phyloP scores from a whole-genome alignment of 1,140 invertebrate genomes.

The Monochamus saltuarius region DNA sequence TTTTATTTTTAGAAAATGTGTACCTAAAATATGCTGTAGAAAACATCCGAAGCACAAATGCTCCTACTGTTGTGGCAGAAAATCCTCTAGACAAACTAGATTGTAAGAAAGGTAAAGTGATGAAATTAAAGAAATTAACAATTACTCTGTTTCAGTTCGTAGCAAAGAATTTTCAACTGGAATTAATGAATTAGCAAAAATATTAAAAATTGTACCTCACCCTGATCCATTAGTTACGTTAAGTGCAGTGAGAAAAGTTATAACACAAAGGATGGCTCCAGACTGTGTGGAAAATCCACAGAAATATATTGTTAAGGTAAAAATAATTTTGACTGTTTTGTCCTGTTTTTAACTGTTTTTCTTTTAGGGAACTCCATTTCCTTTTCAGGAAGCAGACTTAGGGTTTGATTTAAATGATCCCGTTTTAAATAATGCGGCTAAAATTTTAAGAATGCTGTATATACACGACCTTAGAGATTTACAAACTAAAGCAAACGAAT shows the following conservation, averaged over 20 bases:
- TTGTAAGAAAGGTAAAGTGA: slow-evolving; percentile 64
- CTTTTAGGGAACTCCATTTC: slow-evolving; percentile 65
- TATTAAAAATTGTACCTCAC: slow-evolving; percentile 79
- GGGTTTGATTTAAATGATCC: slow-evolving; percentile 71
- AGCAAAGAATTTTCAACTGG: slow-evolving; percentile 81
- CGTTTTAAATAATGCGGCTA: slow-evolving; percentile 74
- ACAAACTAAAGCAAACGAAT: slow-evolving; percentile 93
- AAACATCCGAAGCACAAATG: slow-evolving; percentile 59
- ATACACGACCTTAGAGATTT: slow-evolving; percentile 87
- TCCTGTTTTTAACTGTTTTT: slow-evolving; percentile 12
- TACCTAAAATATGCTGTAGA: slow-evolving; percentile 68
- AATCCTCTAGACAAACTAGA: slow-evolving; percentile 84
- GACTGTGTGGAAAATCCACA: slow-evolving; percentile 66
- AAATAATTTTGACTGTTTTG: slow-evolving; percentile 17
- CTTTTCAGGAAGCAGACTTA: slow-evolving; percentile 66
- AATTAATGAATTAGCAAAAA: slow-evolving; percentile 71
- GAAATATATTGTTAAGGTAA: slow-evolving; percentile 46
- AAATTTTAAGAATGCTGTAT: slow-evolving; percentile 83
- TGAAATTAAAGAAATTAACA: not conserved
- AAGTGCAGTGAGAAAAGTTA: slow-evolving; percentile 70
- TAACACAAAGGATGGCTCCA: slow-evolving; percentile 66
- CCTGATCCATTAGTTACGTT: slow-evolving; percentile 77
- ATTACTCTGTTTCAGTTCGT: slow-evolving; percentile 67
- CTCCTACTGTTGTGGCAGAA: slow-evolving; percentile 68
- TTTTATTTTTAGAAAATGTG: slow-evolving; percentile 64